phyloP scores from a whole-genome alignment of 2,113 vertebrate species.

The Parus major region DNA sequence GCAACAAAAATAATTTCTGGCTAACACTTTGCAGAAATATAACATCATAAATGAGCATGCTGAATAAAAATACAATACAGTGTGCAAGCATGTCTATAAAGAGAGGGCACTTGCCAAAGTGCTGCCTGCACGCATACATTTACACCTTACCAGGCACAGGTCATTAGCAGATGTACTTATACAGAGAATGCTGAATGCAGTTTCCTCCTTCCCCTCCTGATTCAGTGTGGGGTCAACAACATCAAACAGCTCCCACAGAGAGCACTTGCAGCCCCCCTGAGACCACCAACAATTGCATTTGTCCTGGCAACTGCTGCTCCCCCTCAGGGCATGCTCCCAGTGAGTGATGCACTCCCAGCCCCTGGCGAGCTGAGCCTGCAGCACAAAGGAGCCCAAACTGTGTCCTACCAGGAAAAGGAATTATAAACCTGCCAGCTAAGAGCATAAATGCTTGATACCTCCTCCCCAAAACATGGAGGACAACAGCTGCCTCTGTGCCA shows the following conservation, averaged over 20 bases:
- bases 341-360: neutral
- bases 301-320: neutral
- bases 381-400: neutral
- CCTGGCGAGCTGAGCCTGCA: accelerated
- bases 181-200: neutral
- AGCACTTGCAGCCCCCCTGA: neutral
- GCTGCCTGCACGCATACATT: neutral
- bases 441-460: neutral
- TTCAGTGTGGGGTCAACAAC: neutral
- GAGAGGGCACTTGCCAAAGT: neutral
- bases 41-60: neutral
- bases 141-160: neutral
- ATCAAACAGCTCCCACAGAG: neutral
- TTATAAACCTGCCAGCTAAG: neutral
- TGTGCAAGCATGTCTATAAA: neutral
- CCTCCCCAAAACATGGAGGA: neutral
- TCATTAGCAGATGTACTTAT: neutral
- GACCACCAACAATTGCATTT: neutral
- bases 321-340: neutral
- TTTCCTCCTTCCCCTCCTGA: neutral
- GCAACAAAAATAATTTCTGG: neutral
- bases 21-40: neutral
- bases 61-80: neutral
- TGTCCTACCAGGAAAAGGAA: neutral
- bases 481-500: accelerated